Conservation (phyloP, 2,113 vertebrate genomes). For the Myotis lucifugus region DNA sequence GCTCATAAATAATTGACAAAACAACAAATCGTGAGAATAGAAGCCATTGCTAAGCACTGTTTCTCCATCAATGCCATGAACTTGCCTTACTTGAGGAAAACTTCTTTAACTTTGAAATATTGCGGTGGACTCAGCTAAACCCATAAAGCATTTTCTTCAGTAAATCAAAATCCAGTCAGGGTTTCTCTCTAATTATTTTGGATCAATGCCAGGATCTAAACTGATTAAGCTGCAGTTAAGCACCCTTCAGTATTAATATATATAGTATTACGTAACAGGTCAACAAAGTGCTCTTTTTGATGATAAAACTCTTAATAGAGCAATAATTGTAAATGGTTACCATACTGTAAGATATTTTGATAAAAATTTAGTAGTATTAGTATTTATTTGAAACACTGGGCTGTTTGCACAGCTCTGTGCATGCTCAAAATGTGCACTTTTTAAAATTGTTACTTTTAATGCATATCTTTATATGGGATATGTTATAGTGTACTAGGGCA, state of each 20-base stretch:
- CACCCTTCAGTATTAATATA: constrained; percentile 83
- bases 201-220: constrained; percentile 81
- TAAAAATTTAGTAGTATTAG: constrained; percentile 85
- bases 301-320: constrained; percentile 87
- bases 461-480: constrained; percentile 84
- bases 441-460: constrained; percentile 86
- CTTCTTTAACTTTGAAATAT: constrained; percentile 63
- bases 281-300: constrained; percentile 89
- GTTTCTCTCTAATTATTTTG: constrained; percentile 72
- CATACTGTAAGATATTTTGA: constrained; percentile 89
- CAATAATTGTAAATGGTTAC: constrained; percentile 91
- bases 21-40: constrained; percentile 61
- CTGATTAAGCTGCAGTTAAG: constrained; percentile 79
- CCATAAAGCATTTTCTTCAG: constrained; percentile 69
- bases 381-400: constrained; percentile 89
- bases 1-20: constrained; percentile 69
- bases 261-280: constrained; percentile 82
- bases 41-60: constrained; percentile 76
- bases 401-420: constrained; percentile 87
- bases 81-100: constrained; percentile 77
- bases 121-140: constrained; percentile 67
- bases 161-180: constrained; percentile 75
- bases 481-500: constrained; percentile 86
- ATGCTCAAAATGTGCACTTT: constrained; percentile 90
- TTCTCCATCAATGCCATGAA: constrained; percentile 73